phyloP scores from a whole-genome alignment of 2,797 vertebrate genomes.

The Chelidonichthys spinosus region DNA sequence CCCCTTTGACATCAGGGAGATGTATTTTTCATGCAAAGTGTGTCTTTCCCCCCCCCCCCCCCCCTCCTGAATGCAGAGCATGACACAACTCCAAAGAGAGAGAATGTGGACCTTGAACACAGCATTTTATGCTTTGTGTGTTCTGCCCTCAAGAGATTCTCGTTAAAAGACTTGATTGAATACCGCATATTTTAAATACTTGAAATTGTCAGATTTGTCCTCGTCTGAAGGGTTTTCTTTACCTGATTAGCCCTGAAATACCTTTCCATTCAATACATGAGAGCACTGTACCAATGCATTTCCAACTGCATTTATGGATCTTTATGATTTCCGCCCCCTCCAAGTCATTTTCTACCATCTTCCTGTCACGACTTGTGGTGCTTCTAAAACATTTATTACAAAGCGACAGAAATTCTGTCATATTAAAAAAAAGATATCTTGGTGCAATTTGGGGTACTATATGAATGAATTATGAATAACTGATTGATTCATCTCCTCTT shows the following conservation, averaged over 20 bases:
- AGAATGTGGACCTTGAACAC: background rate
- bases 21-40: background rate
- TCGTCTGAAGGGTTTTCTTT: background rate
- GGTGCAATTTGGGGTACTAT: background rate
- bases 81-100: background rate
- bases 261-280: constrained; percentile 1
- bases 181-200: background rate
- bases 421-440: constrained; percentile 15
- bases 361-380: constrained; percentile 51
- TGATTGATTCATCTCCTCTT: constrained; percentile 25
- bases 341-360: constrained; percentile 46
- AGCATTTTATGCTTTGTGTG: background rate
- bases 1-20: background rate
- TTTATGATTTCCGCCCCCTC: constrained; percentile 26
- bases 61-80: background rate
- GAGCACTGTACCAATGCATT: background rate
- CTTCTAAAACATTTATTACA: constrained; percentile 46
- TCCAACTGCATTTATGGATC: constrained; percentile 48
- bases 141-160: background rate
- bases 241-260: background rate
- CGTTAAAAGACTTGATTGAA: background rate
- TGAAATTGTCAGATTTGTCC: background rate
- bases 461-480: constrained; percentile 19
- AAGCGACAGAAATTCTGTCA: constrained; percentile 21
- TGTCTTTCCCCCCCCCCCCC: background rate